phyloP scores from a whole-genome alignment of 2,797 vertebrate species.

The Crocidura indochinensis region DNA sequence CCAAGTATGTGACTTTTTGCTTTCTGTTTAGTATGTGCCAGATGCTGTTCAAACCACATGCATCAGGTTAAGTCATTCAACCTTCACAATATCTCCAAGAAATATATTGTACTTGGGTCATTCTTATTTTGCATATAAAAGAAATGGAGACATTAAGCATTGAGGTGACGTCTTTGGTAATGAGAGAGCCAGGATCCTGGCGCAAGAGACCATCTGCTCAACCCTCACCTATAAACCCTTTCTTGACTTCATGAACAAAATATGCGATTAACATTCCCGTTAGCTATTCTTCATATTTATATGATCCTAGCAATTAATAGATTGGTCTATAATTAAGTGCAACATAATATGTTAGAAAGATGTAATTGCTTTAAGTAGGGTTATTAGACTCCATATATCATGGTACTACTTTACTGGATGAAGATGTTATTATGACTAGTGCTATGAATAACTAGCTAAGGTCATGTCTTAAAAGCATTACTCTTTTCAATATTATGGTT shows the following conservation, averaged over 20 bases:
- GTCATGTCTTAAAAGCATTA: background rate
- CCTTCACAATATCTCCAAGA: background rate
- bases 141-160: background rate
- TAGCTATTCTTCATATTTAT: background rate
- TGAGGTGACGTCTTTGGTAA: background rate
- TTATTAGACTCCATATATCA: background rate
- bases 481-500: background rate
- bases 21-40: background rate
- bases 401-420: background rate
- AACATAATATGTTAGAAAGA: slow-evolving; percentile 6
- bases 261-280: background rate
- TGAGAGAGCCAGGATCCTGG: background rate
- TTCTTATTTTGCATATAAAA: background rate
- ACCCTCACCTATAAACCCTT: background rate
- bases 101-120: background rate
- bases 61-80: background rate
- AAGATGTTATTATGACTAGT: background rate
- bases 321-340: background rate
- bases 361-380: background rate
- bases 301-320: background rate
- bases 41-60: background rate
- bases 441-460: background rate
- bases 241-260: slow-evolving; percentile 11
- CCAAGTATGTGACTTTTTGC: background rate
- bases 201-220: background rate